Conservation (phyloP, 2,888 invertebrate species). For the Cordilura impudica region DNA sequence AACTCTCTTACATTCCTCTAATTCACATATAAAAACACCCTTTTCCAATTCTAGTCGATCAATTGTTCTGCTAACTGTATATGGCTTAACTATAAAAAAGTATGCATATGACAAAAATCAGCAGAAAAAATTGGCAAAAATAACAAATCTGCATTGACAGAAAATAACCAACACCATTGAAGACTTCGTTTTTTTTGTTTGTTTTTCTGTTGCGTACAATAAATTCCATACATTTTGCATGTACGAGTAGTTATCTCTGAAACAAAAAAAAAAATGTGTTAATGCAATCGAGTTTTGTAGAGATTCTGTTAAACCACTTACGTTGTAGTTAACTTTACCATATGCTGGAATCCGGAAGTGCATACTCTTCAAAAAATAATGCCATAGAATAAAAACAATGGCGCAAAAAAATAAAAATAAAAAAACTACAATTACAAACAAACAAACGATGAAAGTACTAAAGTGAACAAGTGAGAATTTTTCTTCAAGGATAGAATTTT, state of each 20-base stretch:
- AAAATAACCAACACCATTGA: background rate
- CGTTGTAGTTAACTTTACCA: background rate
- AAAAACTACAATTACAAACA: too few relatives aligned
- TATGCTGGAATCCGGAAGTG: slow-evolving; percentile 16
- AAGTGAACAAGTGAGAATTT: too few relatives aligned
- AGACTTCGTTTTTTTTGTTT: background rate
- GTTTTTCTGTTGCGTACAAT: background rate
- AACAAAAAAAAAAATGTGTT: background rate
- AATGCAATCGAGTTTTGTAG: slow-evolving; percentile 16
- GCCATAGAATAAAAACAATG: background rate
- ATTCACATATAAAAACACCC: too few relatives aligned
- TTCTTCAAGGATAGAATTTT: background rate
- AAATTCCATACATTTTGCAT: too few relatives aligned
- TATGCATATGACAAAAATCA: background rate
- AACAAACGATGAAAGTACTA: too few relatives aligned
- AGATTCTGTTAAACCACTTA: slow-evolving; percentile 2
- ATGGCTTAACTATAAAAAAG: too few relatives aligned
- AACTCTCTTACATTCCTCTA: too few relatives aligned
- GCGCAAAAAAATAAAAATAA: too few relatives aligned
- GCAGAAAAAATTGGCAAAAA: background rate
- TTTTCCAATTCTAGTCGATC: too few relatives aligned
- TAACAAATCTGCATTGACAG: background rate
- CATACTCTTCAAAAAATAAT: slow-evolving; percentile 5
- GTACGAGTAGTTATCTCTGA: too few relatives aligned
- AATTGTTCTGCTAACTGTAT: too few relatives aligned